Evolutionary conservation across 37 sponge, comb jelly and placozoan genomes (phyloP), one percentile per base, ranked within the genome.

Genomic region (Theonella swinhoei): DNA sequence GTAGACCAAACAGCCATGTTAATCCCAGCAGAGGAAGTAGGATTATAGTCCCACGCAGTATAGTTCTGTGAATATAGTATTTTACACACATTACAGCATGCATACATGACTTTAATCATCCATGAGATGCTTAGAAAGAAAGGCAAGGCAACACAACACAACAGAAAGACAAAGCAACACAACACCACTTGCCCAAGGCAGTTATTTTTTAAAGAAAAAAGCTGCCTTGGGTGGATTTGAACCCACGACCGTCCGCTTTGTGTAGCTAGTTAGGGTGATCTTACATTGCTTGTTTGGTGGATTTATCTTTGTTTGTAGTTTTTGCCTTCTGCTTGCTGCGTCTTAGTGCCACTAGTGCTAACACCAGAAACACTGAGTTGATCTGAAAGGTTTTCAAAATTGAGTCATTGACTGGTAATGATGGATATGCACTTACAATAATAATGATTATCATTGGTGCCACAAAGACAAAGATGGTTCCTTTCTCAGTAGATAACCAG

Each of bases 1-100:
- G 71, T 26, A 88, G 65, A n/a, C 93, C 89, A 73, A 91, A 66
- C 24, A 85, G 72, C 91, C 87, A 91, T 11, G 91, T 82, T 33
- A 86, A 40, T 20, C 91, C 91, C 38, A 91, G 65, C 60, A 91
- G 32, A 1, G 91, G 91, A 0, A 81, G 86, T 0, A 91, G 78
- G 25, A 91, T 42, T 7, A 86, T 0, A 2, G 78, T 62, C 28
- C 84, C 79, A 7, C 23, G 2, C 64, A 83, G 41, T 25, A 78
- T 65, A 40, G 58, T 78, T 42, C 83, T 88, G 40, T 0, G 26
- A 33, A 71, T 33, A 71, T 38, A 47, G 14, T 47, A 47, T 47
- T 47, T 4, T n/a, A n/a, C n/a, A n/a, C n/a, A n/a, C n/a, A n/a
- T n/a, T n/a, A n/a, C n/a, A n/a, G n/a, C n/a, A n/a, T n/a, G n/a